Percentiles rank a stretch among this genome's conserved stretches.
These are phyloP conservation scores for Neodiprion lecontei DNA, from an alignment of 1,140 invertebrate genomes.

Conservation along the genomic window DNA sequence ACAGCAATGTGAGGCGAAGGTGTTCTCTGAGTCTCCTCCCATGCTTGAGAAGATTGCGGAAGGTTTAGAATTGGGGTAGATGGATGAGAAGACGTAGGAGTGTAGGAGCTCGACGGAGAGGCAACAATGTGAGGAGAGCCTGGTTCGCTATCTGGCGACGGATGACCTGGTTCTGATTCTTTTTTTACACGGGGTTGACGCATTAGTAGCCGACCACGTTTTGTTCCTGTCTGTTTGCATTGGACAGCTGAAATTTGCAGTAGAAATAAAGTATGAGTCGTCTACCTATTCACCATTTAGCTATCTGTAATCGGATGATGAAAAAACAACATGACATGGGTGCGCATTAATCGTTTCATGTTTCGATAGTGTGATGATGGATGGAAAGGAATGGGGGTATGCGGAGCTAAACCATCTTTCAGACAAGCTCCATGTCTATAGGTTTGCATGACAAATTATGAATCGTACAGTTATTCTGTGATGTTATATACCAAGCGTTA, in stretches of 20 bases:
- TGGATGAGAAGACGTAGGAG: slow-evolving; percentile 51
- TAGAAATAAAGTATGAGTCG: background rate
- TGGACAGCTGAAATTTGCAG: slow-evolving; percentile 21
- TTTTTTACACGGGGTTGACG: slow-evolving; percentile 73
- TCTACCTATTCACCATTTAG: background rate
- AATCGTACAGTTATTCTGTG: too few relatives aligned
- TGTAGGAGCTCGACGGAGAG: slow-evolving; percentile 37
- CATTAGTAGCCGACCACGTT: slow-evolving; percentile 68
- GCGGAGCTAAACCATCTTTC: too few relatives aligned
- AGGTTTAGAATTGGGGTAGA: slow-evolving; percentile 61
- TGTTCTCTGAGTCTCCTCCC: slow-evolving; percentile 49
- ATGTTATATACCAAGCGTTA: too few relatives aligned
- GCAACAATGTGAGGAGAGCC: slow-evolving; percentile 53
- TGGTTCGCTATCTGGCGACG: slow-evolving; percentile 62
- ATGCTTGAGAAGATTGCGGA: slow-evolving; percentile 66
- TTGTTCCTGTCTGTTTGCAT: slow-evolving; percentile 59
- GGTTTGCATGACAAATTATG: too few relatives aligned
- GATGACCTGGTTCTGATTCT: slow-evolving; percentile 64
- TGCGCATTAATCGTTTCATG: too few relatives aligned
- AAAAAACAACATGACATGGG: too few relatives aligned
- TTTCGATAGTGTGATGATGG: too few relatives aligned
- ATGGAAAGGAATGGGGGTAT: too few relatives aligned
- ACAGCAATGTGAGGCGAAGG: slow-evolving; percentile 37
- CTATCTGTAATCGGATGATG: too few relatives aligned
- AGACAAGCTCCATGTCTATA: too few relatives aligned